Percentiles rank a stretch among this genome's conserved stretches.
Conservation (phyloP, 2,113 vertebrate genomes). For the Pterocles gutturalis region DNA sequence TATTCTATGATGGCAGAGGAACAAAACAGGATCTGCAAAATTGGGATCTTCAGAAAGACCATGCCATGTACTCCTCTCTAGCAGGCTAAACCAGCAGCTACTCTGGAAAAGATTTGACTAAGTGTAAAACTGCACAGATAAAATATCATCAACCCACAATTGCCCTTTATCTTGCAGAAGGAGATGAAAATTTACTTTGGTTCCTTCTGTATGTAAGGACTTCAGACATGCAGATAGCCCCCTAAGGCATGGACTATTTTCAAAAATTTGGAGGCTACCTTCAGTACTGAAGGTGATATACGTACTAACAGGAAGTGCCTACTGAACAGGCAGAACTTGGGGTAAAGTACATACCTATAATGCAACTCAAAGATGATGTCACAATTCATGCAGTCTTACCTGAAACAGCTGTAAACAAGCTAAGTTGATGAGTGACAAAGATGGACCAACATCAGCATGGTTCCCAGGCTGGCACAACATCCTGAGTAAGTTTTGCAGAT, state of each 20-base stretch:
- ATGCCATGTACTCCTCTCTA: neutral
- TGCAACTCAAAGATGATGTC: neutral
- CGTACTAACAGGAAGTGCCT: neutral
- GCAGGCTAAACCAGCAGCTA: neutral
- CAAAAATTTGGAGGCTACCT: neutral
- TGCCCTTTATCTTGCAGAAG: neutral
- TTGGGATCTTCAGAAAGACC: neutral
- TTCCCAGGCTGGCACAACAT: neutral
- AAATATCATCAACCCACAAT: neutral
- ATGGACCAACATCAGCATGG: neutral
- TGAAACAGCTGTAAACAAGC: neutral
- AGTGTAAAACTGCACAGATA: neutral
- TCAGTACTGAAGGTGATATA: neutral
- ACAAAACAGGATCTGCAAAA: neutral
- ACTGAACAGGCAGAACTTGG: neutral
- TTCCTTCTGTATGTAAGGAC: neutral
- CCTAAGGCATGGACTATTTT: neutral
- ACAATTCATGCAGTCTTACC: neutral
- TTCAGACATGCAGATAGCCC: neutral
- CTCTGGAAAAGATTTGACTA: neutral
- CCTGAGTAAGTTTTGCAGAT: neutral
- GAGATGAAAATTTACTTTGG: neutral
- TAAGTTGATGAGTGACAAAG: fast-evolving
- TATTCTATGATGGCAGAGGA: neutral
- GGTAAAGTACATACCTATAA: neutral